Evolutionary conservation across 2,888 invertebrate species (phyloP).

Genomic region (Brassicogethes aeneus): DNA sequence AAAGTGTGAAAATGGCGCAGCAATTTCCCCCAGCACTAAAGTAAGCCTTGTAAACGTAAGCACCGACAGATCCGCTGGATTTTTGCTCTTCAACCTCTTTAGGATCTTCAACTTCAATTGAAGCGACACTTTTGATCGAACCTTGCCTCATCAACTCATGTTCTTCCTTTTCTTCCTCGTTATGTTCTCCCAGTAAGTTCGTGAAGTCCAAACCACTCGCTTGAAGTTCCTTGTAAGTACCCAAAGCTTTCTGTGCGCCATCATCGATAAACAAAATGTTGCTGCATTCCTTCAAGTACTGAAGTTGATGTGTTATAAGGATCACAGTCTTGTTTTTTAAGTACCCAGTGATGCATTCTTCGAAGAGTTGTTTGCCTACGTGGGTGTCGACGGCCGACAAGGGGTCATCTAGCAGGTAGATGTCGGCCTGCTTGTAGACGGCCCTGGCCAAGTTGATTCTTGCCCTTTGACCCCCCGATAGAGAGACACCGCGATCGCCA

Average conservation of each 20-base stretch:
- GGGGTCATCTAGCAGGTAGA: conserved; percentile 86
- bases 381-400: conserved; percentile 89
- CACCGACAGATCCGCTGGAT: conserved; percentile 48
- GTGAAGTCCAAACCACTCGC: conserved; percentile 72
- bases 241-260: conserved; percentile 47
- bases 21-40: conserved; percentile 66
- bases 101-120: conserved; percentile 35
- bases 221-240: conserved; percentile 60
- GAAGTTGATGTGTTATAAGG: conserved; percentile 68
- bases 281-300: conserved; percentile 54
- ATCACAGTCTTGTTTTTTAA: conserved; percentile 63
- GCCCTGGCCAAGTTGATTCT: conserved; percentile 82
- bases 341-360: conserved; percentile 61
- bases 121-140: conserved; percentile 47
- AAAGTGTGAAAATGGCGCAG: conserved; percentile 51
- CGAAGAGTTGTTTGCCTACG: conserved; percentile 82
- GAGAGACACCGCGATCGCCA: conserved; percentile 69
- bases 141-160: conserved; percentile 34
- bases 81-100: conserved; percentile 49
- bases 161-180: conserved; percentile 28
- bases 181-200: conserved; percentile 50
- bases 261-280: conserved; percentile 53
- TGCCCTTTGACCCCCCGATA: conserved; percentile 82
- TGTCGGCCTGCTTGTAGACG: conserved; percentile 76
- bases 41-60: conserved; percentile 58